phyloP scores from a whole-genome alignment of 2,797 vertebrate genomes.

The Chloroceryle amazona region DNA sequence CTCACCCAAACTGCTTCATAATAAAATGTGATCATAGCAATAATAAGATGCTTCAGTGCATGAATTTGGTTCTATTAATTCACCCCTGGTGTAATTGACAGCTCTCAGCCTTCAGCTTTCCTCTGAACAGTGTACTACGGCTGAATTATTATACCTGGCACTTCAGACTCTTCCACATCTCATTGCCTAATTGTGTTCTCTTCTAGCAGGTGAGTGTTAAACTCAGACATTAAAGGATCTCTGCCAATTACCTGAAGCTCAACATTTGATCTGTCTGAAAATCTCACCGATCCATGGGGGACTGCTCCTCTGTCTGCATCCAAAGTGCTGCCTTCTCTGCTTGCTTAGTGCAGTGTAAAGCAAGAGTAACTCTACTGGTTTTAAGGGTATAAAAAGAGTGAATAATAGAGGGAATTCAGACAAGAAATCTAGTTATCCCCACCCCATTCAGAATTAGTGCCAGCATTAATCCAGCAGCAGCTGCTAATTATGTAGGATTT shows the following conservation, averaged over 20 bases:
- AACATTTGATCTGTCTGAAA: conserved; percentile 71
- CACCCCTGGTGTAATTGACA: conserved; percentile 75
- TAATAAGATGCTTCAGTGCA: conserved; percentile 65
- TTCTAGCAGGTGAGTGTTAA: conserved; percentile 72
- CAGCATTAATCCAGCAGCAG: conserved; percentile 45
- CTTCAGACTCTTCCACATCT: conserved; percentile 68
- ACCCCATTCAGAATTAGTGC: not conserved
- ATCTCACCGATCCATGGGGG: conserved; percentile 24
- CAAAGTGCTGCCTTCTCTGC: not conserved
- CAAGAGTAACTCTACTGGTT: not conserved
- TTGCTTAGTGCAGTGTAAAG: not conserved
- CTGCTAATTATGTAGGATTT: conserved; percentile 61
- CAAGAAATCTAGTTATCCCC: not conserved
- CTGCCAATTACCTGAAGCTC: conserved; percentile 74
- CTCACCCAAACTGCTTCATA: conserved; percentile 77
- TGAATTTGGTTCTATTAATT: conserved; percentile 79
- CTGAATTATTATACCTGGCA: conserved; percentile 73
- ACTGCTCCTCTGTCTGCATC: conserved; percentile 34
- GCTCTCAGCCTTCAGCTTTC: conserved; percentile 73
- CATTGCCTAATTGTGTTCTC: conserved; percentile 71
- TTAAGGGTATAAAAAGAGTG: not conserved
- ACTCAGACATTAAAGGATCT: conserved; percentile 76
- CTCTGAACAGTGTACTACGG: conserved; percentile 31
- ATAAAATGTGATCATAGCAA: conserved; percentile 76
- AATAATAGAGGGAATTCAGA: conserved; percentile 17